phyloP scores from a whole-genome alignment of 2,797 vertebrate species.

The Cheirogaleus major region DNA sequence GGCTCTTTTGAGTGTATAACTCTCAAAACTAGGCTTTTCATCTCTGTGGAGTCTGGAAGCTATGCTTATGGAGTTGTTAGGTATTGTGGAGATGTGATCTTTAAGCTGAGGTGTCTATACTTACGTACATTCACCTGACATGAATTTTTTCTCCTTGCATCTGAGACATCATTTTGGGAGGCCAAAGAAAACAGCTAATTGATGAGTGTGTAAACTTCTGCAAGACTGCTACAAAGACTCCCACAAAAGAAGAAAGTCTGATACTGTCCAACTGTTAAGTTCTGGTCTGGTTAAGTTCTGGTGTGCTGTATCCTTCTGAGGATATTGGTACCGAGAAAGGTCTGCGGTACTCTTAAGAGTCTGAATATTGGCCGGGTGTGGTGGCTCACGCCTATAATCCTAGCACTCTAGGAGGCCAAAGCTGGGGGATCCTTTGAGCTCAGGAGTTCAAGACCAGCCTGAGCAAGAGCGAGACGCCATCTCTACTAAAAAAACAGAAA shows the following conservation, averaged over 20 bases:
- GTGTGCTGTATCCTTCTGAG: background rate
- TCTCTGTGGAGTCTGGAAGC: background rate
- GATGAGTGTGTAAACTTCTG: background rate
- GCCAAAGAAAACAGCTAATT: background rate
- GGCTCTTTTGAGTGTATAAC: background rate
- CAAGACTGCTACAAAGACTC: background rate
- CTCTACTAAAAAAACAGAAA: too few species aligned
- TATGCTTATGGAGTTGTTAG: background rate
- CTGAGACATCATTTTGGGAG: background rate
- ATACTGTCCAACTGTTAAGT: background rate
- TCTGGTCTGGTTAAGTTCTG: background rate
- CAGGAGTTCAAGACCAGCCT: too few species aligned
- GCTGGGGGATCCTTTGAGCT: too few species aligned
- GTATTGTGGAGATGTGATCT: background rate
- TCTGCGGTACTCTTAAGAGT: background rate
- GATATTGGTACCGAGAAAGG: background rate
- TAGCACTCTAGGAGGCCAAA: too few species aligned
- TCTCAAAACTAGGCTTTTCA: background rate
- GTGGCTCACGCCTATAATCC: too few species aligned
- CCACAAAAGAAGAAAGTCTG: background rate
- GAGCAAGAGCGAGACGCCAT: too few species aligned
- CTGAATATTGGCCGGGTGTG: background rate
- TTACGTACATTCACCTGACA: background rate
- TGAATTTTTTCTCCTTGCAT: background rate
- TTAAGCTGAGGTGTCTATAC: background rate